Conservation (phyloP, 2,797 vertebrate species). For the Alectoris magna region DNA sequence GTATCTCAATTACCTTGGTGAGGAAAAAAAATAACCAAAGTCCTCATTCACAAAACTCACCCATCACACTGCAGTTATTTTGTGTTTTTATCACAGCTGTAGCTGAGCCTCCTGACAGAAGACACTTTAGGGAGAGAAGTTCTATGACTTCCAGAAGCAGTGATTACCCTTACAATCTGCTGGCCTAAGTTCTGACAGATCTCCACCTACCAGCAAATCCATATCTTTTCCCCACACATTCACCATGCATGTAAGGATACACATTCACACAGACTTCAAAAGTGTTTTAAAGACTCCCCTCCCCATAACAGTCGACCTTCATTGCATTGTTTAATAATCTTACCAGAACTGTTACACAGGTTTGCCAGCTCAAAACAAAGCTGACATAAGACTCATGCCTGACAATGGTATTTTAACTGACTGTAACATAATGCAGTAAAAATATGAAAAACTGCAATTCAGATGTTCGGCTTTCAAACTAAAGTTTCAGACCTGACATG, state of each 20-base stretch:
- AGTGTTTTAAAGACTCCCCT: not conserved
- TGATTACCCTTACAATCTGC: not conserved
- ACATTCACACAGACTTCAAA: not conserved
- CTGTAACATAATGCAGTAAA: not conserved
- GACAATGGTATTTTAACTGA: not conserved
- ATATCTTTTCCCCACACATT: not conserved
- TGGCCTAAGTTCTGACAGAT: not conserved
- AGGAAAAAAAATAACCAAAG: not conserved
- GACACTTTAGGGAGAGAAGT: not conserved
- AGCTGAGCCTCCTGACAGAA: conserved; percentile 3
- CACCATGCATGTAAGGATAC: not conserved
- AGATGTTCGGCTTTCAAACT: rapidly evolving
- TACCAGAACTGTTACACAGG: not conserved
- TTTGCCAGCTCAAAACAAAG: conserved; percentile 26
- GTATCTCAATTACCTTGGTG: not conserved
- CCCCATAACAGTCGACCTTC: not conserved
- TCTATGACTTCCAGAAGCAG: not conserved
- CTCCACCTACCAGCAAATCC: not conserved
- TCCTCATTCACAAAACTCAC: not conserved
- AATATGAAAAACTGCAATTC: not conserved
- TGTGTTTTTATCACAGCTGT: conserved; percentile 17
- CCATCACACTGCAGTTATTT: not conserved
- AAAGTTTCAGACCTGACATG: not conserved
- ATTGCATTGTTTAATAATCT: not conserved
- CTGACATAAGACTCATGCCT: not conserved